Percentiles rank a stretch among this genome's conserved stretches.
These are phyloP conservation scores for Falco columbarius DNA, from an alignment of 2,797 vertebrate genomes.

Conservation along the genomic window DNA sequence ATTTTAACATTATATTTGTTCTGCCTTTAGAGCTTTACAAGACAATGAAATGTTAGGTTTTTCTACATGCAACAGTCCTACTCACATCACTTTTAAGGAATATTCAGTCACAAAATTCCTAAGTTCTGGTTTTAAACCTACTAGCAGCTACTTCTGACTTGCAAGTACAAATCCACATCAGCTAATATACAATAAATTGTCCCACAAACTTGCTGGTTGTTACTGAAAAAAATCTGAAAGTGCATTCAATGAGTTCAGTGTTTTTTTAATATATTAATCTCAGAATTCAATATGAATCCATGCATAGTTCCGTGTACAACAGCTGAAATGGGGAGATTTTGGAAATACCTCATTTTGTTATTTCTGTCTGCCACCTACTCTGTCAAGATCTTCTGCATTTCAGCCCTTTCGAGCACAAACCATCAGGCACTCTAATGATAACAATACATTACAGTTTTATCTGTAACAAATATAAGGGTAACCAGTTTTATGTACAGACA, in stretches of 20 bases:
- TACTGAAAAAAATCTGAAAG: neutral
- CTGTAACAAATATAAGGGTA: neutral
- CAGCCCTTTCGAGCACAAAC: neutral
- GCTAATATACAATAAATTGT: neutral
- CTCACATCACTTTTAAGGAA: neutral
- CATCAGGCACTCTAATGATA: neutral
- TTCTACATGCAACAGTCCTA: neutral
- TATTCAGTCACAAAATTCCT: neutral
- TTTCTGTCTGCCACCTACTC: neutral
- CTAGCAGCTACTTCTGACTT: neutral
- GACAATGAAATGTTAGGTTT: neutral
- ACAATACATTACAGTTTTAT: neutral
- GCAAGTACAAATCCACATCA: neutral
- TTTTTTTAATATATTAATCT: neutral
- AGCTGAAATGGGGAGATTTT: neutral
- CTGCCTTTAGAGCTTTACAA: neutral
- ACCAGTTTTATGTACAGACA: neutral
- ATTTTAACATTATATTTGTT: constrained; percentile 18
- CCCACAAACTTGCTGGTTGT: neutral
- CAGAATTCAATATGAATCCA: neutral
- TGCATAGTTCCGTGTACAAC: neutral
- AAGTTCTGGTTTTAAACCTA: neutral
- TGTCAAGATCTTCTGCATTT: neutral
- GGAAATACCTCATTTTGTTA: neutral
- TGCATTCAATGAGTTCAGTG: neutral